Evolutionary conservation across 2,113 vertebrate species (phyloP), one percentile per base, ranked within the genome.

Genomic region (Neomonachus schauinslandi): DNA sequence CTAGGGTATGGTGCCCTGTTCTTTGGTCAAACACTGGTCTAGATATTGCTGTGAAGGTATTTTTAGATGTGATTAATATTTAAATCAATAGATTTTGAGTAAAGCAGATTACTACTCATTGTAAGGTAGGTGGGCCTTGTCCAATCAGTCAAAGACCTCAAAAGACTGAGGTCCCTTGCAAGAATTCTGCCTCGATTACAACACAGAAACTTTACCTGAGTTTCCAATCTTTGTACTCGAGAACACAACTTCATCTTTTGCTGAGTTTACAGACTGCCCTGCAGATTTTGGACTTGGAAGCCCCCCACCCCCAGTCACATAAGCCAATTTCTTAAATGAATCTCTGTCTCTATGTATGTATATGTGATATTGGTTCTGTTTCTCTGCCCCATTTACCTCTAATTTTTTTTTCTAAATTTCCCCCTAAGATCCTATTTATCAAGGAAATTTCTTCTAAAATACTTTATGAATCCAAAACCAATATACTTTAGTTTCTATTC

Each of bases 1-100:
- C 7, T 77, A 81, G 51, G n/a, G 26, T 46, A 36, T 55, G 61
- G 21, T 86, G 26, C 6, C 31, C 28, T 82, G 26, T 67, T 81
- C 26, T 76, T 65, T 89, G 51, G 85, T 72, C 85, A 97, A 77
- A 96, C 11, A 33, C 8, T 3, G 53, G n/a, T 61, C 36, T 96
- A 65, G 42, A 39, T 89, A 71, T 89, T 81, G 28, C n/a, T 39
- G 36, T 65, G 77, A 93, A 85, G 14, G 5, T 76, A 72, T 59
- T 12, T 94, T 67, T 28, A 57, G 22, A 14, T 51, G 39, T 61
- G 11, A 89, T 89, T 89, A 65, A 89, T 77, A 92, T 86, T 96
- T 85, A 89, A 84, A 77, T n/a, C 55, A 84, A 15, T 65, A 51
- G 82, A 74, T 59, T 84, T 71, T 65, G 49, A 91, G 7, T 81